Evolutionary conservation across 2,797 vertebrate species (phyloP).

Genomic region (Myiothlypis coronata): DNA sequence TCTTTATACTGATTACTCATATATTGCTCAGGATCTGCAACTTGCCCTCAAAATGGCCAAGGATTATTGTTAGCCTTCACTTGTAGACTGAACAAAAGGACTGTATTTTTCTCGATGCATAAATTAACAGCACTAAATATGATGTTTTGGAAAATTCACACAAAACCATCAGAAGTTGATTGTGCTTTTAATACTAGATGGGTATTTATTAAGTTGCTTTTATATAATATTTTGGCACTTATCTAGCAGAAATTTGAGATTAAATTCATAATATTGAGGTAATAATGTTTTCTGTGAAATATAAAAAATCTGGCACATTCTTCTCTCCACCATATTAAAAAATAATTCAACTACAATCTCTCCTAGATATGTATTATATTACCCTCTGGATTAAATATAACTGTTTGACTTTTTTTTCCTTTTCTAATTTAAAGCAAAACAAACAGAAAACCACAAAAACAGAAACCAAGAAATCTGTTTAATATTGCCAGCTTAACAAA

Average conservation of each 20-base stretch:
- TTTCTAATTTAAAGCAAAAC: not conserved
- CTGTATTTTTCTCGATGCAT: not conserved
- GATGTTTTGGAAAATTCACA: not conserved
- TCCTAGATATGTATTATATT: not conserved
- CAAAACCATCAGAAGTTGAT: not conserved
- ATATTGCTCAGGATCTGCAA: not conserved
- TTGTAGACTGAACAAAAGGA: not conserved
- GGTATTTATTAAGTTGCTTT: not conserved
- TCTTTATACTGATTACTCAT: not conserved
- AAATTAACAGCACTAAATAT: not conserved
- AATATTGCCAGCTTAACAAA: not conserved
- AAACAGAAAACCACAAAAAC: not conserved
- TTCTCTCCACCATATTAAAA: not conserved
- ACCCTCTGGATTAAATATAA: not conserved
- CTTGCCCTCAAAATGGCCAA: not conserved
- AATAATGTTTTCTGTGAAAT: not conserved
- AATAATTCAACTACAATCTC: not conserved
- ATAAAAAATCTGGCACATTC: not conserved
- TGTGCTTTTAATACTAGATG: not conserved
- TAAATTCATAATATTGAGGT: not conserved
- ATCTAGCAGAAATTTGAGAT: not conserved
- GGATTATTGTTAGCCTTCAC: not conserved
- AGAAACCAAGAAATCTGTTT: not conserved
- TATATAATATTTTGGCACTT: constrained; percentile 5
- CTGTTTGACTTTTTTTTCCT: not conserved